Base-by-base conservation (phyloP, 2,797 vertebrate species). In the Myoxocephalus aenaeus region DNA sequence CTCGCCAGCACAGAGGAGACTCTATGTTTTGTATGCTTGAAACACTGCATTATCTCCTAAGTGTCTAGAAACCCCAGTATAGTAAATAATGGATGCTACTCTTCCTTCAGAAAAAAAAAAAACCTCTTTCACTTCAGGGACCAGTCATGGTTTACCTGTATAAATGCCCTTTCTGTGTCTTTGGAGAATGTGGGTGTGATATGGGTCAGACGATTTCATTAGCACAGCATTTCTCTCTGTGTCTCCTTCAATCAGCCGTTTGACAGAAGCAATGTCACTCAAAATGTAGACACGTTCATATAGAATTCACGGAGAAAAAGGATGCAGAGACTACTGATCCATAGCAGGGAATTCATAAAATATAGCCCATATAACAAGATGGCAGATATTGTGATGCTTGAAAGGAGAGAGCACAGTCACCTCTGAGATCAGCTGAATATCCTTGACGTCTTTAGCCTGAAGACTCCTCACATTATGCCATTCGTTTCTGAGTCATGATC, bases 1-100 rank as follows among this genome's bases (percentile, higher is more conserved):
- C 82, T 89, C 53, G 32, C 81, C 66, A 85, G 88, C 87, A 93
- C 89, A 62, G 51, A 89, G 84, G 84, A 91, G 81, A 78, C 85
- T 92, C 87, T 82, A 83, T 93, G 91, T 87, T 92, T 89, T 93
- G 92, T 92, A 92, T 93, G 93, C 91, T 94, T 92, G 90, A 93
- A 92, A 90, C 92, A 86, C 87, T 92, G 93, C 91, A 94, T 94
- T 94, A 93, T 91, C 86, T 92, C 88, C 88, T 90, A 92, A 92
- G 91, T 92, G 92, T 94, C 91, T 90, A 75, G 87, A 87, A 93
- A 90, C 89, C 91, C 88, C 79, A 83, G 86, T 83, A 91, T 86
- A 85, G 92, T 93, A 93, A 95, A 95, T 95, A 93, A 95, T 94
- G 92, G 86, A 94, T 93, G 90, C 67, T 81, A 82, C 73, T 87